Evolutionary conservation across 1,140 invertebrate species (phyloP).

Genomic region (Drosophila varians): DNA sequence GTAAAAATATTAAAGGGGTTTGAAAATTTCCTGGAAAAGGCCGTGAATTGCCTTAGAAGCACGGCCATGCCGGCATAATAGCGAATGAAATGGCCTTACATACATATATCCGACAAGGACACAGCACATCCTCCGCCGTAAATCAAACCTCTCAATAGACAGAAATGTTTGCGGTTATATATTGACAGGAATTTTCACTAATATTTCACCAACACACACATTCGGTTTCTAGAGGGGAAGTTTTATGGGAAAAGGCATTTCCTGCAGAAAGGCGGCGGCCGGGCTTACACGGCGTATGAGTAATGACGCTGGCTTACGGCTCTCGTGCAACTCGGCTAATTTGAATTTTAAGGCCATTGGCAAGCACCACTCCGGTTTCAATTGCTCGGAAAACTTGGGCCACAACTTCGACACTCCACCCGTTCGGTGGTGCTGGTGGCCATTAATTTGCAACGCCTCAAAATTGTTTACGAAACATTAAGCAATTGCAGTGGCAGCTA

Average conservation of each 20-base stretch:
- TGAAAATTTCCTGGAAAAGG: slow-evolving; percentile 40
- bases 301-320: slow-evolving; percentile 38
- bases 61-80: slow-evolving; percentile 39
- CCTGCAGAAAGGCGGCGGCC: slow-evolving; percentile 1
- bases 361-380: slow-evolving; percentile 42
- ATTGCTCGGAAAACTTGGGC: slow-evolving; percentile 69
- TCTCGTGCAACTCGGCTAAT: slow-evolving; percentile 35
- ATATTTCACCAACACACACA: slow-evolving; percentile 42
- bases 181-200: slow-evolving; percentile 55
- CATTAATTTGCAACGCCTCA: slow-evolving; percentile 72
- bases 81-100: background rate
- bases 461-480: slow-evolving; percentile 72
- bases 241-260: slow-evolving; percentile 19
- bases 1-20: slow-evolving; percentile 58
- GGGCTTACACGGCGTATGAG: slow-evolving; percentile 32
- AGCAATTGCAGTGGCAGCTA: slow-evolving; percentile 70
- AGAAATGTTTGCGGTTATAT: slow-evolving; percentile 56
- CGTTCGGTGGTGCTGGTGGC: slow-evolving; percentile 14
- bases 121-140: slow-evolving; percentile 33
- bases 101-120: slow-evolving; percentile 11
- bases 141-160: slow-evolving; percentile 60
- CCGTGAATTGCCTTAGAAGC: slow-evolving; percentile 43
- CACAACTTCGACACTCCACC: slow-evolving; percentile 27
- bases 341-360: slow-evolving; percentile 48
- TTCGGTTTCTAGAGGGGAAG: background rate